Base-by-base conservation (phyloP, 2,888 invertebrate genomes). In the Apamea monoglypha region DNA sequence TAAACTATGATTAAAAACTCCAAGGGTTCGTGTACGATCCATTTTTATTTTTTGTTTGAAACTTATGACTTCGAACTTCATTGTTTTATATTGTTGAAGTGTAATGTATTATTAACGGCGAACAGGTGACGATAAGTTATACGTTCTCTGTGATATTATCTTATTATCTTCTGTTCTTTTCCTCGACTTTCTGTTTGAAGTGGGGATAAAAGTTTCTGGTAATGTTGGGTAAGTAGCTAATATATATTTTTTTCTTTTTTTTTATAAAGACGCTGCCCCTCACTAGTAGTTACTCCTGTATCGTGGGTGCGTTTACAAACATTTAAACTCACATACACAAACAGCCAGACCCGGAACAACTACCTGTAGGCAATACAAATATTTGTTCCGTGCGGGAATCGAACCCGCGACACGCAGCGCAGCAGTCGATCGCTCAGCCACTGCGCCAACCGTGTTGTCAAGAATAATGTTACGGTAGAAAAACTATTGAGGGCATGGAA, bases 1-100 rank as follows among this genome's bases (percentile, higher is more conserved):
- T 92, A 92, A 93, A 94, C 94, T 94, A 93, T 91, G 92, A 92
- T 93, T 93, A 92, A 94, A 92, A 93, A 92, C 90, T 92, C 89
- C 76, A 80, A 82, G 84, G 81, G 82, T 84, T 75, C 79, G 81
- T 88, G 87, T 89, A 87, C 89, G 87, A 87, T 78, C 87, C 80
- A 84, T 87, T 87, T 85, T 89, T 87, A 84, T 89, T 87, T 89
- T 90, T 85, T 86, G 74, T 79, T 75, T 80, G 32, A 81, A 85
- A 91, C 86, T 91, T 90, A 88, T 87, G 87, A 88, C 86, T 88
- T 87, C 76, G 29, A 87, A 87, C 83, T 88, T 82, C 72, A 72
- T 74, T 73, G 74, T 81, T 76, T 82, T 84, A 81, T 78, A 53
- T 79, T 82, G 78, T 74, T 76, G 10, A 67, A 75, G 72, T 74